Base-by-base conservation (phyloP, 1,140 invertebrate species). In the Psix sp. region DNA sequence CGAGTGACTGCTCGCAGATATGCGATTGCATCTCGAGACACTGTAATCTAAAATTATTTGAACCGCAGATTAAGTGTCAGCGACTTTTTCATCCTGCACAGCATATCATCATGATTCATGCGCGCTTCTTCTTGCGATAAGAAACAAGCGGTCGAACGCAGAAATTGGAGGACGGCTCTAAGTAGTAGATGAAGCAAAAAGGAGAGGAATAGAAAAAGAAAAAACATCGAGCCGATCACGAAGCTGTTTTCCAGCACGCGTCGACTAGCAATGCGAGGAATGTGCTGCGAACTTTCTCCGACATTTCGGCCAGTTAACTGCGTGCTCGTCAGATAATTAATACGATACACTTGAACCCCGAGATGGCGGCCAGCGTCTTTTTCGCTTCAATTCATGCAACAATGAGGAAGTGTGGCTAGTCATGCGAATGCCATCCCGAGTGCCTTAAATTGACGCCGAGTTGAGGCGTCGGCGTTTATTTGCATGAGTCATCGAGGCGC, bases 241-340 rank as follows among this genome's bases (percentile, higher is more conserved):
- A 14, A 35, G 5, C 10, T 11, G 35, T 59, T 59, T 40, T n/a
- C 10, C 54, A 38, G 39, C 42, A 2, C 24, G 11, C 1, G 36
- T 52, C 38, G 29, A 14, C 14, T 1, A 49, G 26, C 20, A 42
- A 59, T 59, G 65, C 39, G 20, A 26, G 39, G 54, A 68, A 59
- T 57, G 49, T 42, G 49, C 24, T 5, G 43, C 29, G 15, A 68
- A 68, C 52, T 59, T 59, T 68, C 52, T 52, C 65, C 52, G 46
- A 46, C 45, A 68, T 59, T 59, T 68, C 13, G 65, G 54, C 65
- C 38, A 52, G 52, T 52, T 59, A 59, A 68, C 52, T 59, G 38
- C 14, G 11, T 42, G 40, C 48, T 48, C 52, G 38, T 5, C 43
- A 46, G 29, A 45, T 52, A 68, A 68, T 68, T 68, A 52, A 59